phyloP scores from a whole-genome alignment of 2,888 invertebrate genomes.

The Lampropteryx suffumata region DNA sequence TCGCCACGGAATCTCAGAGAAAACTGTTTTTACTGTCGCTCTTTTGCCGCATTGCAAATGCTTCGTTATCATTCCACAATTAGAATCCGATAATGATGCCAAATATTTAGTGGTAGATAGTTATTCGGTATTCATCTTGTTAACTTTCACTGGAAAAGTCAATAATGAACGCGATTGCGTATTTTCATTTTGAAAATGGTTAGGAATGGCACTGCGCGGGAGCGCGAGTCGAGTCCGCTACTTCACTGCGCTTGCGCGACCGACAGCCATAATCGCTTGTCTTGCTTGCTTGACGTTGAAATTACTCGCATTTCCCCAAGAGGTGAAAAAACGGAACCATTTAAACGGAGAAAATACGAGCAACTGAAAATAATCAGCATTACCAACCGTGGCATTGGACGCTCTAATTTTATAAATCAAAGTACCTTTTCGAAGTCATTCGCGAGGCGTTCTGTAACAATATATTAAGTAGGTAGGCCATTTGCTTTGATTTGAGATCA shows the following conservation, averaged over 20 bases:
- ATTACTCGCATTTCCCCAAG: constrained; percentile 72
- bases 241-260: constrained; percentile 58
- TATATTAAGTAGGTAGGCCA: no score
- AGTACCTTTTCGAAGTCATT: no score
- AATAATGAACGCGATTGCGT: constrained; percentile 53
- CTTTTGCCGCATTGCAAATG: constrained; percentile 49
- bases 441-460: no score
- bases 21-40: constrained; percentile 59
- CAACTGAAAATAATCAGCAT: constrained; percentile 68
- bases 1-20: constrained; percentile 61
- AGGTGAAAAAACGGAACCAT: constrained; percentile 72
- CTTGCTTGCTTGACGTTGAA: constrained; percentile 56
- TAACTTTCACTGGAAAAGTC: constrained; percentile 72
- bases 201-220: constrained; percentile 45
- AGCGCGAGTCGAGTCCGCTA: constrained; percentile 56
- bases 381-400: constrained; percentile 49
- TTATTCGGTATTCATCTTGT: constrained; percentile 52
- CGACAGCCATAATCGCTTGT: constrained; percentile 54
- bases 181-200: constrained; percentile 42
- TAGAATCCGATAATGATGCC: constrained; percentile 10
- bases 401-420: constrained; percentile 35
- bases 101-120: constrained; percentile 13
- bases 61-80: constrained; percentile 40
- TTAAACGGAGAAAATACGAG: constrained; percentile 66
- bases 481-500: no score